A percentile compares a stretch with the other conserved stretches of the same genome.
These are phyloP conservation scores for Clavelina lepadiformis DNA, from an alignment of 23 tunicate genomes.

Conservation along the genomic window DNA sequence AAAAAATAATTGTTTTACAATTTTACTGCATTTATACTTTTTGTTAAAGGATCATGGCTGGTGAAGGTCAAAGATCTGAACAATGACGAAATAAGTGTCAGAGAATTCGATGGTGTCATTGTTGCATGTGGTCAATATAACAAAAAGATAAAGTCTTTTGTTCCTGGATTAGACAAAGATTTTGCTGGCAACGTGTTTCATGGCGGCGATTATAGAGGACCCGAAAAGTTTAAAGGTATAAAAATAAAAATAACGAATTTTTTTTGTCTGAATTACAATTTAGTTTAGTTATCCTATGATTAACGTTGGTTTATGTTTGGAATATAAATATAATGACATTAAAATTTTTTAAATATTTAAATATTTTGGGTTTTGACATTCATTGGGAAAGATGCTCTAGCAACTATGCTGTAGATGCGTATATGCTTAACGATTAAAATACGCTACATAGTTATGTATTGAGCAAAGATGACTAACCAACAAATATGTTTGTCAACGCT, in stretches of 20 bases:
- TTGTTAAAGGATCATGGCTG: conserved; percentile 8
- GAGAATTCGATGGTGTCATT: conserved; percentile 19
- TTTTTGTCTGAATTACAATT: neutral
- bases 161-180: conserved; percentile 38
- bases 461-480: neutral
- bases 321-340: too few relatives aligned
- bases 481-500: neutral
- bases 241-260: neutral
- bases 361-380: too few relatives aligned
- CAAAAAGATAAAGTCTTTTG: conserved; percentile 17
- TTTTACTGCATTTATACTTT: neutral
- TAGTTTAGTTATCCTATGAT: too few relatives aligned
- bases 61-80: conserved; percentile 4
- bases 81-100: neutral
- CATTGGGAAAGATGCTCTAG: too few relatives aligned
- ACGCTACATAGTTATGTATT: neutral
- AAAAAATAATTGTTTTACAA: too few relatives aligned
- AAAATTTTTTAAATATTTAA: too few relatives aligned
- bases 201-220: conserved; percentile 21
- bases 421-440: too few relatives aligned
- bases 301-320: too few relatives aligned
- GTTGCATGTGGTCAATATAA: conserved; percentile 13
- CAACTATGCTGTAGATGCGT: too few relatives aligned
- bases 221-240: conserved; percentile 57
- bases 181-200: conserved; percentile 42